Percentiles rank a stretch among this genome's conserved stretches.
phyloP scores from a whole-genome alignment of 2,113 vertebrate species.

The Microtus ochrogaster region DNA sequence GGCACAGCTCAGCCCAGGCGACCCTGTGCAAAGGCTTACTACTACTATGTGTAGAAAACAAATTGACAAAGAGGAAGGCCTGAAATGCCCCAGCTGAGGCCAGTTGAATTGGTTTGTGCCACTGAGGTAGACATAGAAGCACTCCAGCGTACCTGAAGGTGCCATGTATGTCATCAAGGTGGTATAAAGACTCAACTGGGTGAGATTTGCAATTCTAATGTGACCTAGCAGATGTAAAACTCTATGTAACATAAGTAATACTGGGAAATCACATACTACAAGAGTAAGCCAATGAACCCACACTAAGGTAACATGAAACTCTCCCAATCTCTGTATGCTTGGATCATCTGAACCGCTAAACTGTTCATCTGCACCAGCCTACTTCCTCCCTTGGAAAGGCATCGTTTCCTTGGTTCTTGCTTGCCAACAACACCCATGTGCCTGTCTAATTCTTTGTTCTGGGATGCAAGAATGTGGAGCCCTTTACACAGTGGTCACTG shows the following conservation, averaged over 20 bases:
- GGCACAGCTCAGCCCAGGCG: neutral
- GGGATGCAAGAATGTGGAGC: neutral
- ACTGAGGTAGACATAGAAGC: neutral
- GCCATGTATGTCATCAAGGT: too few relatives aligned
- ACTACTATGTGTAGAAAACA: neutral
- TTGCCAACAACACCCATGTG: neutral
- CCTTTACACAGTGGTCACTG: too few relatives aligned
- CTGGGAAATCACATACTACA: too few relatives aligned
- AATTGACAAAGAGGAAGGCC: neutral
- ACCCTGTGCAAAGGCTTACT: neutral
- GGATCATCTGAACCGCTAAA: neutral
- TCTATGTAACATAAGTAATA: neutral
- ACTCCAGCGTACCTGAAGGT: neutral
- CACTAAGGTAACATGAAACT: neutral
- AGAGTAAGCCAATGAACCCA: neutral
- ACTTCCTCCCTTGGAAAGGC: neutral
- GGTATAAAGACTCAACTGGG: neutral
- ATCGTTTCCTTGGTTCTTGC: neutral
- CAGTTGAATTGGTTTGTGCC: neutral
- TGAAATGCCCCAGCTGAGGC: neutral
- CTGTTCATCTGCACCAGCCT: too few relatives aligned
- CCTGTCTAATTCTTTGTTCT: neutral
- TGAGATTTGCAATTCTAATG: neutral
- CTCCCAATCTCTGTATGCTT: neutral
- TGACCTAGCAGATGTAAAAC: neutral